phyloP scores from a whole-genome alignment of 2,113 vertebrate genomes.

The Chlorodrepanis virens region DNA sequence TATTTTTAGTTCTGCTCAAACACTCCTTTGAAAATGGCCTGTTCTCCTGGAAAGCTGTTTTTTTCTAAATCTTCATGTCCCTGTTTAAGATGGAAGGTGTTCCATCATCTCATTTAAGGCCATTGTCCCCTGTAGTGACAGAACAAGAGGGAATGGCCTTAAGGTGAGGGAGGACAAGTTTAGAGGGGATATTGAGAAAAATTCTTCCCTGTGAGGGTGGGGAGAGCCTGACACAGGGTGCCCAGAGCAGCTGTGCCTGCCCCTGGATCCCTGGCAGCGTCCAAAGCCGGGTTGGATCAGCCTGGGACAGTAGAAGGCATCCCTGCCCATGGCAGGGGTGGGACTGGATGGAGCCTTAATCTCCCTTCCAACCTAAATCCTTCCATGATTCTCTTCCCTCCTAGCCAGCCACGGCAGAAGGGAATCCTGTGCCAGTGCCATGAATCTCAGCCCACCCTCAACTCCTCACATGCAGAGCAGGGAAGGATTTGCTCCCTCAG shows the following conservation, averaged over 20 bases:
- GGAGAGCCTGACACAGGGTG: fast-evolving
- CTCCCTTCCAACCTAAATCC: background rate
- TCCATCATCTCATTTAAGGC: background rate
- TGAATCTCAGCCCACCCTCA: background rate
- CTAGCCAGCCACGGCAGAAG: fast-evolving
- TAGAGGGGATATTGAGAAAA: background rate
- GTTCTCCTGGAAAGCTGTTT: background rate
- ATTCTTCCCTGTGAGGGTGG: background rate
- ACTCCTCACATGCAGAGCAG: fast-evolving
- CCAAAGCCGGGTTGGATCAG: fast-evolving
- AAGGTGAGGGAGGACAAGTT: no score
- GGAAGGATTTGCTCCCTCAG: background rate
- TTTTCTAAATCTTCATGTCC: background rate
- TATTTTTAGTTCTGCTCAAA: background rate
- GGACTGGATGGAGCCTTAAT: fast-evolving
- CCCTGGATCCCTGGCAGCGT: background rate
- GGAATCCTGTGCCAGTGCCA: background rate
- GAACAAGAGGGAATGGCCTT: background rate
- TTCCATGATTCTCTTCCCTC: background rate
- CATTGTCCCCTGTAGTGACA: background rate
- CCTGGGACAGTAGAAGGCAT: fast-evolving
- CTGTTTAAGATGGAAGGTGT: background rate
- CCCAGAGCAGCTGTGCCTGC: background rate
- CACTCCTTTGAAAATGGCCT: background rate
- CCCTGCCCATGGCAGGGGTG: background rate